phyloP scores from a whole-genome alignment of 2,113 vertebrate species.

The Caloenas nicobarica region DNA sequence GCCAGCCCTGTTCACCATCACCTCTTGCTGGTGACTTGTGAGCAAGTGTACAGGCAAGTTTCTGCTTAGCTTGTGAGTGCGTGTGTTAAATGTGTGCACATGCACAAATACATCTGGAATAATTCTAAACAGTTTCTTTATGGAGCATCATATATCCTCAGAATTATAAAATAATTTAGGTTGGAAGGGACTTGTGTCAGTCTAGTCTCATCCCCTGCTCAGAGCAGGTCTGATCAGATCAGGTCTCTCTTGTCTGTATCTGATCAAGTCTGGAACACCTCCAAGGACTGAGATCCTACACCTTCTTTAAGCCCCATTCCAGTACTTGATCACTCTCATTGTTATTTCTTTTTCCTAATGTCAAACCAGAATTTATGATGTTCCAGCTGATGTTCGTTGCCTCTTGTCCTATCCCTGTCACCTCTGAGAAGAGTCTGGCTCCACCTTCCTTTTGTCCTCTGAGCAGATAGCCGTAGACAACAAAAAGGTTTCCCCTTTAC shows the following conservation, averaged over 20 bases:
- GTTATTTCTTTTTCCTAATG: neutral
- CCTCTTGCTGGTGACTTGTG: neutral
- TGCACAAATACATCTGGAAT: neutral
- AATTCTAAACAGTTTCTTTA: neutral
- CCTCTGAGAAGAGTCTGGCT: neutral
- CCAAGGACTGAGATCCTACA: neutral
- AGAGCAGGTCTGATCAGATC: neutral
- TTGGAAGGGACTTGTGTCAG: neutral
- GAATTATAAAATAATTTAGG: neutral
- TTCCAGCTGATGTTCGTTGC: neutral
- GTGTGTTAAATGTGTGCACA: neutral
- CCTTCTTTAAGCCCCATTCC: neutral
- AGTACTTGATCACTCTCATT: neutral
- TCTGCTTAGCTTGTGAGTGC: neutral
- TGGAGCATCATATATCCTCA: neutral
- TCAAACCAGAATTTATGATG: neutral
- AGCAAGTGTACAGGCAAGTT: neutral
- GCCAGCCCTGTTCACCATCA: neutral
- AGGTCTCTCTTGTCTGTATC: neutral
- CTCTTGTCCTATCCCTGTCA: neutral
- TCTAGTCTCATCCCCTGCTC: neutral
- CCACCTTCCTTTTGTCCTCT: neutral
- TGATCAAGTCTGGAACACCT: neutral
- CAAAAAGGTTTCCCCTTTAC: neutral
- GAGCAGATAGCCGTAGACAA: neutral